phyloP scores from a whole-genome alignment of 2,888 invertebrate species.

The Platerodrilus igneus region DNA sequence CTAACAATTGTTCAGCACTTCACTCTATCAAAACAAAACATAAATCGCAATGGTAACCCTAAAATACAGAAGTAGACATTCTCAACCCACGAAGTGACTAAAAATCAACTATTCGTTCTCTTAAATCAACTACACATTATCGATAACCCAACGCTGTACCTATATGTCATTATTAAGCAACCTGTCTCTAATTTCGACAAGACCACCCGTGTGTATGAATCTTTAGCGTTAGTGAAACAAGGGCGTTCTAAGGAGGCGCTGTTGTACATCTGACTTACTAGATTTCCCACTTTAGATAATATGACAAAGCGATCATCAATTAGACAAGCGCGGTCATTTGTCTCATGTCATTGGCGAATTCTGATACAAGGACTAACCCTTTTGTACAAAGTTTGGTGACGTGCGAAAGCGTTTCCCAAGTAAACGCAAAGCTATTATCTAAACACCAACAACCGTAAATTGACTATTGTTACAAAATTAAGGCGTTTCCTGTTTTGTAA shows the following conservation, averaged over 20 bases:
- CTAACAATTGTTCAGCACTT: no score
- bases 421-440: no score
- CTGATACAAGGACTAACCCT: constrained; percentile 35
- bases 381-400: no score
- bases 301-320: constrained; percentile 46
- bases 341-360: constrained; percentile 43
- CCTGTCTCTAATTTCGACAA: constrained; percentile 18
- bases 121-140: no score
- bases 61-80: no score
- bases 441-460: not conserved
- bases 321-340: constrained; percentile 44
- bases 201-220: constrained; percentile 19
- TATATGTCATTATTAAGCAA: constrained; percentile 19
- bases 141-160: no score
- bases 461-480: not conserved
- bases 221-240: constrained; percentile 18
- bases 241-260: constrained; percentile 20
- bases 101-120: no score
- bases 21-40: no score
- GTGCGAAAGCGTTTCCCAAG: no score
- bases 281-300: constrained; percentile 45
- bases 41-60: no score
- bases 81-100: no score
- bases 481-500: not conserved
- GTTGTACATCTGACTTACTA: constrained; percentile 26